phyloP scores from a whole-genome alignment of 2,888 invertebrate genomes.

The Tricholauxania praeusta region DNA sequence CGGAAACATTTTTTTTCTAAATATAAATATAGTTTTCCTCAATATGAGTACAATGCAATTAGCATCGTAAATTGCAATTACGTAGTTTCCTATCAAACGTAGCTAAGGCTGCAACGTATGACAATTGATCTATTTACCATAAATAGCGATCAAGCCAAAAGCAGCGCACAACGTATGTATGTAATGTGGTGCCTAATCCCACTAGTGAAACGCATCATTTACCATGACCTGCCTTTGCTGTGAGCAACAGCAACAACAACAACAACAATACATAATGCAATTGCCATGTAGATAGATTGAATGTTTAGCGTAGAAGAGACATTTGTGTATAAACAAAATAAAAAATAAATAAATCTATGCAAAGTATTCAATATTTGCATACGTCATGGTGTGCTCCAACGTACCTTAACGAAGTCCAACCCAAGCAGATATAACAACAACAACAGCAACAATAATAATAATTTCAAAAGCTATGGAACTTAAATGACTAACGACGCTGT shows the following conservation, averaged over 20 bases:
- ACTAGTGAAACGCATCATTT: background rate
- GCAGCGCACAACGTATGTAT: too few relatives aligned
- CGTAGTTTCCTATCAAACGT: background rate
- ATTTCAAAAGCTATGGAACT: background rate
- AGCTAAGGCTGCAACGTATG: background rate
- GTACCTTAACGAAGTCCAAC: slow-evolving; percentile 30
- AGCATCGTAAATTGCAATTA: slow-evolving; percentile 25
- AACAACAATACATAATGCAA: background rate
- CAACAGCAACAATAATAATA: background rate
- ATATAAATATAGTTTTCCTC: too few relatives aligned
- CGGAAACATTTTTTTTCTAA: too few relatives aligned
- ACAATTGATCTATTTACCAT: slow-evolving; percentile 34
- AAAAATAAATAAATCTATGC: slow-evolving; percentile 13
- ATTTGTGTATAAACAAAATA: background rate
- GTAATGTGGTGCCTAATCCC: background rate
- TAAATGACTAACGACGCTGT: too few relatives aligned
- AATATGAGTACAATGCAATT: too few relatives aligned
- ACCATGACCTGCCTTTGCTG: background rate
- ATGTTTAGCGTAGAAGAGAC: too few relatives aligned
- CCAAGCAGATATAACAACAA: background rate
- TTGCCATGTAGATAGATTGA: too few relatives aligned
- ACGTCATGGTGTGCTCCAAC: slow-evolving; percentile 25
- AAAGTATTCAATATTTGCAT: slow-evolving; percentile 22
- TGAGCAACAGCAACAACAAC: background rate
- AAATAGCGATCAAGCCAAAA: slow-evolving; percentile 23